Conservation (phyloP, 2,888 invertebrate genomes). For the Macrophya annulata region DNA sequence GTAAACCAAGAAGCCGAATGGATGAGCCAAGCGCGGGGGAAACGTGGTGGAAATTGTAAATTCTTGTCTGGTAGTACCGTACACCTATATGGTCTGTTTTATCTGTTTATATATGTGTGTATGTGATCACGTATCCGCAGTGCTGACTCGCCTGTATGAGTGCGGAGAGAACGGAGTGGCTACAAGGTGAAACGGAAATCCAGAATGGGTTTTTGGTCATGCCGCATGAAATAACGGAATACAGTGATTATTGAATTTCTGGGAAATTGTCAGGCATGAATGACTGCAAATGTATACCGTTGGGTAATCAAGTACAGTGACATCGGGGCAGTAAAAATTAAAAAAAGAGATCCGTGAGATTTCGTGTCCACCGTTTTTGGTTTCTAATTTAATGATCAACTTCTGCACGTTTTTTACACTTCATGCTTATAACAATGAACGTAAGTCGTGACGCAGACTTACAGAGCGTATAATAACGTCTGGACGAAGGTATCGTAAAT, state of each 20-base stretch:
- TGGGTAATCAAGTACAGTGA: constrained; percentile 12
- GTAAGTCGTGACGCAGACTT: neutral
- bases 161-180: neutral
- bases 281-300: constrained; percentile 24
- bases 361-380: neutral
- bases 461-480: neutral
- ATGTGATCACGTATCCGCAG: constrained; percentile 11
- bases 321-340: neutral
- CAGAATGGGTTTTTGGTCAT: constrained; percentile 5
- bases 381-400: neutral
- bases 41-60: constrained; percentile 32
- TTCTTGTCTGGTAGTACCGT: constrained; percentile 39
- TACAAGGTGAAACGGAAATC: constrained; percentile 28
- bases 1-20: constrained; percentile 40
- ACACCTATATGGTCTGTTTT: neutral
- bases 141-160: neutral
- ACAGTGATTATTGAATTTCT: constrained; percentile 15
- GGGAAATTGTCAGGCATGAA: constrained; percentile 19
- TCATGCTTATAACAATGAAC: neutral
- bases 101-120: neutral
- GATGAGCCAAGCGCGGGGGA: constrained; percentile 12
- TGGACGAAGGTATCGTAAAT: too few relatives aligned
- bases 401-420: neutral
- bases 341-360: neutral
- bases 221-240: constrained; percentile 20